Conservation (phyloP, 2,888 invertebrate genomes). For the Phytoseiulus persimilis region DNA sequence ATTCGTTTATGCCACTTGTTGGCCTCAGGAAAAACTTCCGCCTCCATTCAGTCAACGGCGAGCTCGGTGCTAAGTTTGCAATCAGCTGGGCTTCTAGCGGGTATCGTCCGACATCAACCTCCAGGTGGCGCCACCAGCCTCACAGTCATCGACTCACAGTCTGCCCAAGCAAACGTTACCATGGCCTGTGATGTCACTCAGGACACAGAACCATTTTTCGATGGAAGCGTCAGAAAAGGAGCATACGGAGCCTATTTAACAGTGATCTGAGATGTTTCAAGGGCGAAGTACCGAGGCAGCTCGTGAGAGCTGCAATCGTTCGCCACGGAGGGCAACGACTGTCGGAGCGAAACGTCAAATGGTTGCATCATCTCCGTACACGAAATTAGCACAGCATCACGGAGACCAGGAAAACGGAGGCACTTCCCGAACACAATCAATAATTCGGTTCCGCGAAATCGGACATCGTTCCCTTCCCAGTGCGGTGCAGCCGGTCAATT, state of each 20-base stretch:
- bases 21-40: too few species aligned
- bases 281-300: too few species aligned
- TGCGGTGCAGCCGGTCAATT: neutral
- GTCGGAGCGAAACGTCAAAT: neutral
- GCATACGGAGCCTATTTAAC: neutral
- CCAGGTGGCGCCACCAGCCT: conserved; percentile 9
- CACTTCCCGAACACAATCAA: neutral
- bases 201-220: neutral
- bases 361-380: neutral
- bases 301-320: neutral
- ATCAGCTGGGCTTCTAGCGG: neutral
- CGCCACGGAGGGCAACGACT: neutral
- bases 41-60: neutral
- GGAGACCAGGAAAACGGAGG: neutral
- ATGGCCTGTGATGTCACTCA: conserved; percentile 19
- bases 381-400: neutral
- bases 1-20: too few species aligned
- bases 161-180: conserved; percentile 26
- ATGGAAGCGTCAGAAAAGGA: neutral
- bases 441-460: neutral
- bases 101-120: neutral
- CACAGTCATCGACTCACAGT: neutral
- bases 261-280: neutral
- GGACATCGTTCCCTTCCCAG: neutral
- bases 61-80: neutral